Conservation (phyloP, 1,140 invertebrate genomes). For the Drosophila ohnishii region DNA sequence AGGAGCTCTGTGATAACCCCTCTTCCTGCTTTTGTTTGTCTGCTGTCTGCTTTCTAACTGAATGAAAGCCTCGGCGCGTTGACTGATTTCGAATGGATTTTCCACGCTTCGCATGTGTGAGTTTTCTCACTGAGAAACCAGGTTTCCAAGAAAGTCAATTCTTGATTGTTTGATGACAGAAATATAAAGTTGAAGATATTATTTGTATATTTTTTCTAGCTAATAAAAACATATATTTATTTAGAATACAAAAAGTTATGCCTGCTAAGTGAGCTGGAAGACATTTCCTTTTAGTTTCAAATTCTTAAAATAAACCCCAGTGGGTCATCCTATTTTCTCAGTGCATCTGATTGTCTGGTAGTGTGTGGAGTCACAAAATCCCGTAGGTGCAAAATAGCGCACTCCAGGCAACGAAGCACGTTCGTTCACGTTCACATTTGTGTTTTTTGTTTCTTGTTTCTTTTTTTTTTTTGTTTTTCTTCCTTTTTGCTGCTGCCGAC, state of each 20-base stretch:
- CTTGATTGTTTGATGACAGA: accelerated
- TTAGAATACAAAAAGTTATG: too few relatives aligned
- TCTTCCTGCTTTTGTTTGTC: conserved; percentile 44
- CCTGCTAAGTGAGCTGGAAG: background rate
- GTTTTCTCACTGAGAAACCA: conserved; percentile 13
- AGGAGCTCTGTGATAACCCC: conserved; percentile 6
- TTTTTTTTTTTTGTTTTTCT: conserved; percentile 14
- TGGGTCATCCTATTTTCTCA: background rate
- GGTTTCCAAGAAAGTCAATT: background rate
- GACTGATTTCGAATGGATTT: conserved; percentile 80
- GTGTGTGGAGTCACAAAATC: conserved; percentile 48
- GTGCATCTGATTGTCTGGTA: conserved; percentile 27
- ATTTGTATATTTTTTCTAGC: too few relatives aligned
- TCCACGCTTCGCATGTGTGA: conserved; percentile 41
- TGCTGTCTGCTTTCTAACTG: conserved; percentile 71
- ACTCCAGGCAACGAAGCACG: conserved; percentile 75
- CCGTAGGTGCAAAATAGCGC: conserved; percentile 79
- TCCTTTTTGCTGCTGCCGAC: background rate
- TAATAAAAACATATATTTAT: background rate
- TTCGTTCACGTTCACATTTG: conserved; percentile 70
- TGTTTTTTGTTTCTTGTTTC: conserved; percentile 5
- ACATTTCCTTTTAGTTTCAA: background rate
- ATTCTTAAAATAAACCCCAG: too few relatives aligned
- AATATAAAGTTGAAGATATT: background rate
- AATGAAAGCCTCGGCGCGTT: conserved; percentile 78